Evolutionary conservation across 2,797 vertebrate species (phyloP), one percentile per base, ranked within the genome.

Genomic region (Staurois parvus): DNA sequence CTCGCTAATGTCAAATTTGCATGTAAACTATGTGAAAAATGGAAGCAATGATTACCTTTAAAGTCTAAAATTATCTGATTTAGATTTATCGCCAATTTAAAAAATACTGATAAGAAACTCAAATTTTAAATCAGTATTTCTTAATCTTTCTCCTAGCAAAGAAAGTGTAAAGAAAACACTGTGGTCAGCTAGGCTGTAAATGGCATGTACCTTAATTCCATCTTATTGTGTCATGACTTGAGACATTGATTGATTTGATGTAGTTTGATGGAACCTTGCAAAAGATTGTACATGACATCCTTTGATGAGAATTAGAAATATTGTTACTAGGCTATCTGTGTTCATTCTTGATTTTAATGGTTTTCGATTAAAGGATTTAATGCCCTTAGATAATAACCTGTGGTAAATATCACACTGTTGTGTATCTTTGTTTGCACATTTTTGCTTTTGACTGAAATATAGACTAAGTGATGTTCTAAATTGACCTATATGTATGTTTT

Each of bases 261-360:
- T 28, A 76, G 69, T 66, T 30, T 85, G 84, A 85, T 76, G 48
- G 67, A 81, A 62, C 45, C 29, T 26, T 70, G 68, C 29, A 73
- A 76, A 66, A 81, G 68, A 85, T 85, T 70, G 78, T 28, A 19
- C 29, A 37, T 85, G 84, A 81, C 84, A 85, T 69, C 45, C 67
- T 76, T 75, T 85, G 78, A 85, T 85, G 45, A 34, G 48, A 85
- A 85, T 81, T 85, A 72, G 72, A 34, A 85, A 76, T 67, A 81
- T 56, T 81, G 78, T 85, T 81, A 28, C 42, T 17, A 67, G 84
- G 77, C 72, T 75, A 80, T 85, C 62, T 75, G 56, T 76, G 84
- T 29, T 81, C 84, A 85, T 68, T 69, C 74, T 76, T 85, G 84
- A 81, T 76, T 76, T 52, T 85, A 85, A 85, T 85, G 66, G 84